Base-by-base conservation (phyloP, 1,140 invertebrate genomes). In the Achroia grisella region DNA sequence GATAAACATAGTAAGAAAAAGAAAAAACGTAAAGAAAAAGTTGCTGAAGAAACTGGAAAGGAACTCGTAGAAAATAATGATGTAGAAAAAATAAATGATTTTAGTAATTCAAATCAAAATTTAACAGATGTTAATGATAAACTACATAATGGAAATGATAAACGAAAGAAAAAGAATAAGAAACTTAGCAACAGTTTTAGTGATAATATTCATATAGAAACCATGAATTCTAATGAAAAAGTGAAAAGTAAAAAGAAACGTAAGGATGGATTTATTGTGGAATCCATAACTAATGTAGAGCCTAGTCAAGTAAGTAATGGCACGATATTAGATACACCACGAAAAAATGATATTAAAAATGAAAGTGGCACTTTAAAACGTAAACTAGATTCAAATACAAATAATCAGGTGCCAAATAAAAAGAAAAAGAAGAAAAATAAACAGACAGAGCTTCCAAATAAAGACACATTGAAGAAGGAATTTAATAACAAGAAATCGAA, bases 401-500 rank as follows among this genome's bases (percentile, higher is more conserved):
- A 47, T 49, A 23, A 23, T 6, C 43, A 34, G 46, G 45, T 51
- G 41, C 52, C 37, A 37, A 56, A 69, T 52, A 68, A 77, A 60
- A 66, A 57, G 31, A 65, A 71, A 44, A 67, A 52, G 57, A 68
- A 43, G 13, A 57, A 63, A 53, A 64, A 39, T 39, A 51, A 56
- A 10, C 9, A 12, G 15, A 17, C 27, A 36, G 52, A 67, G 58
- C 6, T 23, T 23, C 6, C 17, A 23, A 41, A 48, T 62, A 39
- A 52, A 31, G 59, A 49, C 10, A 59, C 69, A 10, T 69, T 46
- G 47, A 65, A 62, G 64, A 71, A 57, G 48, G 62, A 64, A 45
- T 56, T 44, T 36, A 54, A 61, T 23, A 48, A n/a, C n/a, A 54
- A 52, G 10, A 70, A 53, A 56, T 35, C 44, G 39, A 51, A 60